These are phyloP conservation scores for Drosophila ambigua DNA, from an alignment of 1,140 invertebrate species.

Conservation along the genomic window DNA sequence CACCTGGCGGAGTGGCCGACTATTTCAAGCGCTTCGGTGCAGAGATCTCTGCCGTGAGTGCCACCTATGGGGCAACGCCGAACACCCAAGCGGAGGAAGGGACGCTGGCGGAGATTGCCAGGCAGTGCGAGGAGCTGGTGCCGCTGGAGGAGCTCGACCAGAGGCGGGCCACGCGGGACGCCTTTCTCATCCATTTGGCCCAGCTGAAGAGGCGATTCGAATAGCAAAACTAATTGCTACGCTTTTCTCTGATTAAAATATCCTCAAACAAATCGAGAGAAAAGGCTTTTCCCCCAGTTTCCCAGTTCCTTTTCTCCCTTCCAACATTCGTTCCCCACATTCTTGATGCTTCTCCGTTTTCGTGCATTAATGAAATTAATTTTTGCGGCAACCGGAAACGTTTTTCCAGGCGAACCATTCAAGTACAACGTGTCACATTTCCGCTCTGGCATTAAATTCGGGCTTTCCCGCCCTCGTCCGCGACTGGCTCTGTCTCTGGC, in stretches of 20 bases:
- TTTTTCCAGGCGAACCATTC: slow-evolving; percentile 45
- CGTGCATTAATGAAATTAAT: slow-evolving; percentile 81
- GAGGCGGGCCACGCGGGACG: slow-evolving; percentile 91
- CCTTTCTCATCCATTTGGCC: slow-evolving; percentile 92
- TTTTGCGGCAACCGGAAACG: slow-evolving; percentile 77
- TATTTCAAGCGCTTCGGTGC: slow-evolving; percentile 88
- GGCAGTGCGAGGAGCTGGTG: slow-evolving; percentile 89
- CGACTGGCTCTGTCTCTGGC: too few species aligned
- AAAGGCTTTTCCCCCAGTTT: slow-evolving; percentile 20
- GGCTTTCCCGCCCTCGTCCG: background rate
- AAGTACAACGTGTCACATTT: slow-evolving; percentile 76
- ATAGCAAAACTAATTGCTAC: slow-evolving; percentile 58
- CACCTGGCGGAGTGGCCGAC: slow-evolving; percentile 91
- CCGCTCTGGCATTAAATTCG: slow-evolving; percentile 44
- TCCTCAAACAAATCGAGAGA: background rate
- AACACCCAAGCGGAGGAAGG: slow-evolving; percentile 87
- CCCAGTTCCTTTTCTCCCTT: background rate
- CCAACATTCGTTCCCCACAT: background rate
- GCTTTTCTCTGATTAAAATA: slow-evolving; percentile 58
- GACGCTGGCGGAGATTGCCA: slow-evolving; percentile 86
- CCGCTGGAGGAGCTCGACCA: slow-evolving; percentile 89
- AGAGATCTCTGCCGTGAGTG: slow-evolving; percentile 90
- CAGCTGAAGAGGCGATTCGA: slow-evolving; percentile 89
- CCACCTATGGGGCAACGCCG: slow-evolving; percentile 90
- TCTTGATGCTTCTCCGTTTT: slow-evolving; percentile 52